These are phyloP conservation scores for Hydrocynus forskahlii DNA, from an alignment of 2,797 vertebrate genomes.

Conservation along the genomic window DNA sequence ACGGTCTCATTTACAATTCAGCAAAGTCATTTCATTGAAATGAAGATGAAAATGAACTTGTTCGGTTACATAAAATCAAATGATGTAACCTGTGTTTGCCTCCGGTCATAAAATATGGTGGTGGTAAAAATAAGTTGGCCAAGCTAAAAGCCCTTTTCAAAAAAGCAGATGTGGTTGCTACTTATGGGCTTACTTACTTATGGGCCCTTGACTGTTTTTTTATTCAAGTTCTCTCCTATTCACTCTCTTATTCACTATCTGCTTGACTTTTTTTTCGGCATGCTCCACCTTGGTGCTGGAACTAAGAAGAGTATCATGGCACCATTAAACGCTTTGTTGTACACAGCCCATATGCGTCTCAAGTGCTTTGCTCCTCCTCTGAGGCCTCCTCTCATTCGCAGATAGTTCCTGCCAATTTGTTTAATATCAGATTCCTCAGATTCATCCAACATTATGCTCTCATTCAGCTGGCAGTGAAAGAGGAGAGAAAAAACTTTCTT, in stretches of 20 bases:
- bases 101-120: constrained; percentile 20
- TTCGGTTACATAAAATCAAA: constrained; percentile 9
- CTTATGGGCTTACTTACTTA: constrained; percentile 36
- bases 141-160: constrained; percentile 40
- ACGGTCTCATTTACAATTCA: constrained; percentile 10
- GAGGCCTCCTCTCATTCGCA: neutral
- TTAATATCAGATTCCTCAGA: constrained; percentile 6
- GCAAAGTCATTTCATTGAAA: neutral
- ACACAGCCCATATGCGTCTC: neutral
- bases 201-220: constrained; percentile 35
- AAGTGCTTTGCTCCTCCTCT: neutral
- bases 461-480: constrained; percentile 2
- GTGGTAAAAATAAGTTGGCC: constrained; percentile 28
- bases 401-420: neutral
- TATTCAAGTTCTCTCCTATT: constrained; percentile 37
- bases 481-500: constrained; percentile 2
- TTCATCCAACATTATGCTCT: neutral
- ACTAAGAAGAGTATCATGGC: constrained; percentile 10
- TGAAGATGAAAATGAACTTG: neutral
- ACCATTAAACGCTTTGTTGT: constrained; percentile 18
- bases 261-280: constrained; percentile 42
- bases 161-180: constrained; percentile 44
- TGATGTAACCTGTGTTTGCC: constrained; percentile 32
- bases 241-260: constrained; percentile 39
- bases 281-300: neutral